These are phyloP conservation scores for Tromatobia lineatoria DNA, from an alignment of 2,888 invertebrate genomes.

Conservation along the genomic window DNA sequence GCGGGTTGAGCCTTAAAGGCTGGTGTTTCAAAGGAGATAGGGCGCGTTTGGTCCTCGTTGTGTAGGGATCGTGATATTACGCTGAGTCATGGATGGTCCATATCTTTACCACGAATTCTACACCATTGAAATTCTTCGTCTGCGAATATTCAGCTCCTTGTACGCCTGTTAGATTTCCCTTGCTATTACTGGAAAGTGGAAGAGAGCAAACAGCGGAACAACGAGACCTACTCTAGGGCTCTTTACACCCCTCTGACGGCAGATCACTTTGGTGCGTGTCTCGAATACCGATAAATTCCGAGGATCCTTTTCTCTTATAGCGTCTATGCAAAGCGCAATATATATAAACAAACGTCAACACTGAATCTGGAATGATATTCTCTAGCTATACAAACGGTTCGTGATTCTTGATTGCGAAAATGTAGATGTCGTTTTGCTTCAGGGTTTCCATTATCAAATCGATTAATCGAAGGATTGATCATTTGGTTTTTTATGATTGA, in stretches of 20 bases:
- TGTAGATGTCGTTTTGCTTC: not conserved
- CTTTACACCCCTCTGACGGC: slow-evolving; percentile 66
- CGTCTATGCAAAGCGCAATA: not conserved
- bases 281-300: slow-evolving; percentile 72
- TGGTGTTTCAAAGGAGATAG: slow-evolving; percentile 75
- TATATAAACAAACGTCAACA: not conserved
- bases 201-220: slow-evolving; percentile 55
- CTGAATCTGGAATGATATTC: not conserved
- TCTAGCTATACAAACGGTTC: not conserved
- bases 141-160: not conserved
- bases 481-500: too few species aligned
- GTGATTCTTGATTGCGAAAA: slow-evolving; percentile 12
- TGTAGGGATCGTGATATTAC: slow-evolving; percentile 58
- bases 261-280: slow-evolving; percentile 76
- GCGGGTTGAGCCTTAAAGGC: slow-evolving; percentile 41
- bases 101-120: slow-evolving; percentile 73
- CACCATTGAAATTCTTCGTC: slow-evolving; percentile 38
- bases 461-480: too few species aligned
- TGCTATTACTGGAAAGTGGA: slow-evolving; percentile 38
- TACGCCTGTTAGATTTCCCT: slow-evolving; percentile 41
- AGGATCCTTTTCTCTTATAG: slow-evolving; percentile 48
- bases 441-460: too few species aligned
- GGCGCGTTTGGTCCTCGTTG: slow-evolving; percentile 56
- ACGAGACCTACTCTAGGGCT: slow-evolving; percentile 51
- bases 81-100: slow-evolving; percentile 74